Evolutionary conservation across 2,113 vertebrate species (phyloP).

Genomic region (Rhea pennata): DNA sequence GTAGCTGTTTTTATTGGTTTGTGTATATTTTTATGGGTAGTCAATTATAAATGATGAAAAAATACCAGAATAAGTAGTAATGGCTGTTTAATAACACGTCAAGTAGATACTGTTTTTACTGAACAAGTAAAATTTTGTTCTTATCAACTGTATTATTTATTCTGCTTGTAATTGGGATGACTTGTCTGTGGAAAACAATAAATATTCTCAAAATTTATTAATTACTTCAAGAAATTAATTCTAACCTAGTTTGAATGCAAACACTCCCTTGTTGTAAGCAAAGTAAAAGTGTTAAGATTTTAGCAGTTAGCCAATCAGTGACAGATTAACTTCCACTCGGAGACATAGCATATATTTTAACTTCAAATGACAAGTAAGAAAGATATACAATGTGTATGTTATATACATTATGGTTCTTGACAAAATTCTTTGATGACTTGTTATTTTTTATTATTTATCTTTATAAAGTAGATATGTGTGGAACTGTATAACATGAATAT

Average conservation of each 20-base stretch:
- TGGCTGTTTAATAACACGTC: not conserved
- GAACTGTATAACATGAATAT: not conserved
- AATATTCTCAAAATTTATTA: not conserved
- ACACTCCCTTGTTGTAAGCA: not conserved
- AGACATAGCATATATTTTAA: not conserved
- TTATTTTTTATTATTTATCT: not conserved
- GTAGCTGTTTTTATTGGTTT: not conserved
- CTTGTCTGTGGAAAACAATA: not conserved
- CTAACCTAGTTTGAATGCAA: not conserved
- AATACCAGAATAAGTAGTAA: not conserved
- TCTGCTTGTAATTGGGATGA: not conserved
- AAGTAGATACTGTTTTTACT: not conserved
- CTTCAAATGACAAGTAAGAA: not conserved
- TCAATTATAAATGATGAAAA: not conserved
- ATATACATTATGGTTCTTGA: not conserved
- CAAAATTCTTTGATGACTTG: not conserved
- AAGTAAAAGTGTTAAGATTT: not conserved
- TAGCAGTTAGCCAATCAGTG: not conserved
- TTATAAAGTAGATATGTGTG: not conserved
- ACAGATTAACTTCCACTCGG: not conserved
- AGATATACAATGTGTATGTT: not conserved
- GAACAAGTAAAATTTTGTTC: not conserved
- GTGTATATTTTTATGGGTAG: not conserved
- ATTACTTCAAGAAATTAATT: not conserved
- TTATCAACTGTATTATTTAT: not conserved